phyloP scores from a whole-genome alignment of 2,888 invertebrate species.

The Hydroisotoma schaefferi region DNA sequence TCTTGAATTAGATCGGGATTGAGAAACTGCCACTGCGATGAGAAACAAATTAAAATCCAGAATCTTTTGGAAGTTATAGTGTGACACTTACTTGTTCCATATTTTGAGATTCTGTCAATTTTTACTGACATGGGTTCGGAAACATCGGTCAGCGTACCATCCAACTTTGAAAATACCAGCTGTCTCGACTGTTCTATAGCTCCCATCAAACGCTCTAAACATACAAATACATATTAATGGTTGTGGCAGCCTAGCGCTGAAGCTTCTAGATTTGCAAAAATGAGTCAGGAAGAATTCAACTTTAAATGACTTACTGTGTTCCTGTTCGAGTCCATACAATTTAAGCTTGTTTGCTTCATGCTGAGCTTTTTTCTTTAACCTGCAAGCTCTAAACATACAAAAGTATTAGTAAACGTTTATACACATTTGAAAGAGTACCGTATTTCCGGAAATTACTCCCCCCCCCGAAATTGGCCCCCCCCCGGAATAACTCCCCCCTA shows the following conservation, averaged over 20 bases:
- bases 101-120: slow-evolving; percentile 66
- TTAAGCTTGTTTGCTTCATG: slow-evolving; percentile 98
- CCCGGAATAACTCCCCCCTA: no score
- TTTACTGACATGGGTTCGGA: slow-evolving; percentile 65
- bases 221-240: slow-evolving; percentile 18
- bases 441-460: no score
- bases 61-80: slow-evolving; percentile 11
- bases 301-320: slow-evolving; percentile 73
- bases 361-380: slow-evolving; percentile 97
- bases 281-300: neutral
- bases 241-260: neutral
- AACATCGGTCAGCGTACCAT: slow-evolving; percentile 59
- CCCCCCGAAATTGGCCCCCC: no score
- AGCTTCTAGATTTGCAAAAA: no score
- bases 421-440: no score
- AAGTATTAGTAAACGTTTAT: neutral
- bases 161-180: slow-evolving; percentile 63
- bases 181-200: slow-evolving; percentile 76
- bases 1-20: neutral
- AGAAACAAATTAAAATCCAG: slow-evolving; percentile 1
- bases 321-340: slow-evolving; percentile 84
- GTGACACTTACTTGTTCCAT: slow-evolving; percentile 72
- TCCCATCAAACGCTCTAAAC: slow-evolving; percentile 71
- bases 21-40: neutral
- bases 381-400: slow-evolving; percentile 69